Evolutionary conservation across 1,140 invertebrate species (phyloP), one percentile per base, ranked within the genome.

Genomic region (Prorops nasuta): DNA sequence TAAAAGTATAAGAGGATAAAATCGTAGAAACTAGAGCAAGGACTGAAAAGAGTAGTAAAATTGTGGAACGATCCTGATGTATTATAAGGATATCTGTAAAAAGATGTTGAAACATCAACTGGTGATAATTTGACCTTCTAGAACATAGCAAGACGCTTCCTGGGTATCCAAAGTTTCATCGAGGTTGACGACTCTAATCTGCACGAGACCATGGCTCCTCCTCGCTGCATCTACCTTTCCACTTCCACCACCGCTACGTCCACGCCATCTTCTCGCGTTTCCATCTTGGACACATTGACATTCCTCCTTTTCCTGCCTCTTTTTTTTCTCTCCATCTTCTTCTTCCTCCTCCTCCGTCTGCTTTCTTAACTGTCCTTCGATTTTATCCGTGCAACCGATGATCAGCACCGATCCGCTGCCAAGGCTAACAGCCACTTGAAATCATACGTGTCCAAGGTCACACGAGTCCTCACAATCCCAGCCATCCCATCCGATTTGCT

Each of bases 391-490:
- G 28, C 28, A 16, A 17, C 71, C 72, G 55, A 77, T 58, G 42
- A 77, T 62, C 19, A 78, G 66, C 4, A 74, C 51, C 53, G 73
- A 71, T 55, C 76, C 76, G 42, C 58, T 56, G 51, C 74, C 75
- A 59, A 77, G 73, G 63, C 75, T 78, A 57, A 78, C 69, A 51
- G 74, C 62, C 66, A 78, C 76, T 77, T 72, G 52, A 76, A 74
- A 74, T 66, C 51, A 71, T 67, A 63, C 59, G 42, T n/a, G 35
- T 58, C 64, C 68, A 74, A 66, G 64, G 66, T 73, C 63, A 72
- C 42, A 22, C 42, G 14, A 28, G 22, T 28, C 7, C 10, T 43
- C 34, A 44, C 12, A 3, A 19, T 34, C 4, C 31, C 34, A 36
- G 14, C n/a, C n/a, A n/a, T n/a, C n/a, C n/a, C n/a, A n/a, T n/a